These are phyloP conservation scores for Calypte anna DNA, from an alignment of 2,113 vertebrate genomes.

Conservation along the genomic window DNA sequence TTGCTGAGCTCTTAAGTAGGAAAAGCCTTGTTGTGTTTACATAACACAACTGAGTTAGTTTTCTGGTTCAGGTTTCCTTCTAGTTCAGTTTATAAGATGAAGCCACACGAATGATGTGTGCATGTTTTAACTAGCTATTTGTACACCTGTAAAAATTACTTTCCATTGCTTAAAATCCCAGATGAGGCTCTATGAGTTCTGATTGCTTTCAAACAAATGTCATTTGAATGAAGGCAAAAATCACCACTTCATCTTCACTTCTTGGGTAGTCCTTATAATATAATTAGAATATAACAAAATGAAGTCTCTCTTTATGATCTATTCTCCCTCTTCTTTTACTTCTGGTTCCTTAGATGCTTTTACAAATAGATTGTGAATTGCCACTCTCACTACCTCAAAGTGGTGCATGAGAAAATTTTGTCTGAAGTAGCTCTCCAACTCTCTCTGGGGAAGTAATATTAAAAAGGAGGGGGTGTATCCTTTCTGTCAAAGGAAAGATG, in stretches of 20 bases:
- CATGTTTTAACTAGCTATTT: not conserved
- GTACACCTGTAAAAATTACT: not conserved
- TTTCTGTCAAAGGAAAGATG: not conserved
- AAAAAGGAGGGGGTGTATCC: not conserved
- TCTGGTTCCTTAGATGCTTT: not conserved
- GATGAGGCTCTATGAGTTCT: not conserved
- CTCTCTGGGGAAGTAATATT: accelerated
- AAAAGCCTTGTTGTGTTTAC: not conserved
- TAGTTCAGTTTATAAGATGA: not conserved
- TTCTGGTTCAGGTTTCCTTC: not conserved
- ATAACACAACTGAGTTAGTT: not conserved
- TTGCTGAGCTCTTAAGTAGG: not conserved
- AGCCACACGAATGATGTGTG: accelerated
- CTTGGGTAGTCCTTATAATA: not conserved
- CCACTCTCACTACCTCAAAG: not conserved
- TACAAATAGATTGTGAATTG: not conserved
- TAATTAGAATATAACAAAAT: not conserved
- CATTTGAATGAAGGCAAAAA: not conserved
- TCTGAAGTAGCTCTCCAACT: not conserved
- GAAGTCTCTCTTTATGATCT: not conserved
- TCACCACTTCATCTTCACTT: not conserved
- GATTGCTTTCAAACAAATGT: not conserved
- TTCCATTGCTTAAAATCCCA: not conserved
- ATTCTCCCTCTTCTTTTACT: not conserved
- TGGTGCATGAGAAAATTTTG: not conserved